Conservation (phyloP, 1,140 invertebrate genomes). For the Lucilia sericata region DNA sequence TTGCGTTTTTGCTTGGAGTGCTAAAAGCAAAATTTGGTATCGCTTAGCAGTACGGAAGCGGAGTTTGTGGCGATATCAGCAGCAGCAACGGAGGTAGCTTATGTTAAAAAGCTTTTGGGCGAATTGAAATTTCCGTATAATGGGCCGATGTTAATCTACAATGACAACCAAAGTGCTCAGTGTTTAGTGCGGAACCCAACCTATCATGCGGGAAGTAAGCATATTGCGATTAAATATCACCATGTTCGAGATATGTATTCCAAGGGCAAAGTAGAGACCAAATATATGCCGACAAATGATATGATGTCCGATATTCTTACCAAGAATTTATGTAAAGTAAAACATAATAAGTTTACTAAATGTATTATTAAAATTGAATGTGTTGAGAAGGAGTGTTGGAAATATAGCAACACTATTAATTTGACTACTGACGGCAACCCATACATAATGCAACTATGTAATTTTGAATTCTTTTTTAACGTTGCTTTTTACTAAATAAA, state of each 20-base stretch:
- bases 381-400: constrained; percentile 18
- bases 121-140: not conserved
- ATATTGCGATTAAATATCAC: constrained; percentile 15
- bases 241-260: not conserved
- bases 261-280: not conserved
- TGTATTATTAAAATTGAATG: not conserved
- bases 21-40: constrained; percentile 61
- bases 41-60: constrained; percentile 9
- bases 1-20: constrained; percentile 63
- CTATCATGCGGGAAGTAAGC: not conserved
- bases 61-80: constrained; percentile 49
- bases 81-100: constrained; percentile 55
- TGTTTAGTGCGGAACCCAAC: not conserved
- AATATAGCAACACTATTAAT: not conserved
- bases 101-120: constrained; percentile 45
- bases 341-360: constrained; percentile 19
- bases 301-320: constrained; percentile 23
- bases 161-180: too few species aligned
- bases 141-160: not conserved
- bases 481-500: not conserved
- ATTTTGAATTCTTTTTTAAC: not conserved
- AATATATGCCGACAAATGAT: constrained; percentile 12
- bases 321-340: constrained; percentile 25
- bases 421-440: not conserved
- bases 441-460: not conserved